Base-by-base conservation (phyloP, 1,140 invertebrate genomes). In the Theocolax elegans region DNA sequence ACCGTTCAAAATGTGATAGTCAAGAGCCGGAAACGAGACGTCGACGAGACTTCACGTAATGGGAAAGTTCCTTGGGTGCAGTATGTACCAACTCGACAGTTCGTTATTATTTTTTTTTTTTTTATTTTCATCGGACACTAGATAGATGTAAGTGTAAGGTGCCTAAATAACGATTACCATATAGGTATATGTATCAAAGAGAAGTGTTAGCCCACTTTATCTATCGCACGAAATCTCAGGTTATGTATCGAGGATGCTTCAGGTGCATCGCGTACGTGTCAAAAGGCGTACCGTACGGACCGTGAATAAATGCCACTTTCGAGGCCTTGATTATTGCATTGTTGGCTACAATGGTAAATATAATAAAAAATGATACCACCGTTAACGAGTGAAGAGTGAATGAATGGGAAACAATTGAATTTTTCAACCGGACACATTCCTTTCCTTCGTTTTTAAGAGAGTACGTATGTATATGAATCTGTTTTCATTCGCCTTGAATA, bases 11-110 rank as follows among this genome's bases (percentile, higher is more conserved):
- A 68, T 48, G 31, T 53, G 56, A 60, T 42, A 67, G 53, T 23
- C 19, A 9, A 54, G 17, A 67, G 48, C 31, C 49, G 67, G 59
- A 69, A 69, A 69, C 29, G 23, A 15, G 31, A 40, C 21, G 9
- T 27, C 17, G 44, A 23, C 62, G n/a, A 35, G 31, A 27, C 49
- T 12, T 46, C 58, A 25, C 38, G 38, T 68, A 68, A 68, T 56
- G 67, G 13, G 29, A 68, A 60, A 68, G 46, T 58, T 48, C 40
- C 15, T 56, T n/a, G n/a, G n/a, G n/a, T n/a, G n/a, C n/a, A n/a
- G n/a, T n/a, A n/a, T n/a, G n/a, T n/a, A n/a, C n/a, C n/a, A n/a
- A n/a, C n/a, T n/a, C n/a, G n/a, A n/a, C n/a, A n/a, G n/a, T n/a
- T n/a, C 23, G 23, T 54, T 46, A 64, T 56, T 66, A 40, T 21